Conservation (phyloP, 2,113 vertebrate genomes). For the Leucopsar rothschildi region DNA sequence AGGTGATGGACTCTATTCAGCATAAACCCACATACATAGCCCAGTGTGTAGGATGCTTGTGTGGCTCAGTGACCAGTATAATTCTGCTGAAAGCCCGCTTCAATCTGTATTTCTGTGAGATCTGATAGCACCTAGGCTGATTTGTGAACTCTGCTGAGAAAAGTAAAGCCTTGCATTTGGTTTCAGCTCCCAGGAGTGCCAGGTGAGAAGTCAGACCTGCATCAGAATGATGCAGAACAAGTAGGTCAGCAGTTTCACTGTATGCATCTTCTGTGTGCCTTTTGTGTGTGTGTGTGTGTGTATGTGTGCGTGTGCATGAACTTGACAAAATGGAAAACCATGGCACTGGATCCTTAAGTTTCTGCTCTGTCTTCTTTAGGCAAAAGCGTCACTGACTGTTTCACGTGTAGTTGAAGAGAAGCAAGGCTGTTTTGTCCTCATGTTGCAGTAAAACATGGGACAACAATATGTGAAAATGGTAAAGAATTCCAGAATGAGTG, state of each 20-base stretch:
- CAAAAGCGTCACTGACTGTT: not conserved
- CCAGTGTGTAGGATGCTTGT: not conserved
- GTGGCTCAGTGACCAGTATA: not conserved
- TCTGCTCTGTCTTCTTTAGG: not conserved
- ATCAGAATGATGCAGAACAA: slow-evolving; percentile 30
- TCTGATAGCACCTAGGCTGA: not conserved
- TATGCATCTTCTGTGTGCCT: not conserved
- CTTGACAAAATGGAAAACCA: not conserved
- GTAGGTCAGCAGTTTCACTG: slow-evolving; percentile 18
- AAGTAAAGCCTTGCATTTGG: not conserved
- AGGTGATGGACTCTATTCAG: not conserved
- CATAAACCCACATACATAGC: not conserved
- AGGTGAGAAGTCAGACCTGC: slow-evolving; percentile 30
- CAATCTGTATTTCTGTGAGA: not conserved
- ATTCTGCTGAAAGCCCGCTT: not conserved
- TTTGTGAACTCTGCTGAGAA: not conserved
- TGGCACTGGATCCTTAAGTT: not conserved
- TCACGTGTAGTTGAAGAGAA: not conserved
- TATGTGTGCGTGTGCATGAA: not conserved
- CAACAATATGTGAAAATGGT: not conserved
- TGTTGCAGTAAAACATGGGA: not conserved
- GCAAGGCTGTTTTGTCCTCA: not conserved
- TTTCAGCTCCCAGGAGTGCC: not conserved
- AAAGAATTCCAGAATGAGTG: not conserved
- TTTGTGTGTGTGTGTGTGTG: rapidly evolving